Base-by-base conservation (phyloP, 2,888 invertebrate species). In the Auanema freiburgensis region DNA sequence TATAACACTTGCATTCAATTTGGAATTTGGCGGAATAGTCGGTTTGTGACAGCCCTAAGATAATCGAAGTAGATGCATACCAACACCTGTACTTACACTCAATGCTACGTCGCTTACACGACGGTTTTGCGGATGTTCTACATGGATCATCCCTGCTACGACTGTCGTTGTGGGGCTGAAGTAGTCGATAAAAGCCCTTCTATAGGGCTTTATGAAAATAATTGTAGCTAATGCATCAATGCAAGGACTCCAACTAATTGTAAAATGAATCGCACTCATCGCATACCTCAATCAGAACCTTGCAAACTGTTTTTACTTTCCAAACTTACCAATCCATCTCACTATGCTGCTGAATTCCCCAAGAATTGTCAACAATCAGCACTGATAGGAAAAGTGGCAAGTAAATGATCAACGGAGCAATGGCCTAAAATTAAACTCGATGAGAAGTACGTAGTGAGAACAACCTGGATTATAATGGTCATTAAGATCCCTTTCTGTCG, bases 401-500 rank as follows among this genome's bases (percentile, higher is more conserved):
- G 18, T 42, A 60, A 41, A 60, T 50, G 23, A 60, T 25, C 16
- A 60, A 33, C 8, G 60, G 60, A 2, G 54, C 60, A 1, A 55
- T 24, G 16, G 60, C 53, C 60, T 60, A 12, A 43, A 50, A 43
- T 43, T 11, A 43, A 12, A 12, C 43, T 43, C n/a, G 43, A 43
- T 43, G n/a, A 12, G 43, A 43, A 43, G 12, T 43, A 43, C 43
- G 11, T 43, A 43, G 12, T 43, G 43, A n/a, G 12, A 11, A 43
- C 46, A 5, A 60, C 60, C 46, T 60, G 60, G 6, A 60, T 54
- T 54, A 53, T 54, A 18, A 60, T 60, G 11, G 60, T 54, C 5
- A 46, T 46, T 1, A 60, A 40, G 11, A 60, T 60, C 0, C 54
- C 60, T 46, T 60, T 60, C 14, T 60, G 60, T 43, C 60, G 18